Percentiles rank a stretch among this genome's conserved stretches.
Conservation (phyloP, 2,888 invertebrate genomes). For the Alloplasta piceator region DNA sequence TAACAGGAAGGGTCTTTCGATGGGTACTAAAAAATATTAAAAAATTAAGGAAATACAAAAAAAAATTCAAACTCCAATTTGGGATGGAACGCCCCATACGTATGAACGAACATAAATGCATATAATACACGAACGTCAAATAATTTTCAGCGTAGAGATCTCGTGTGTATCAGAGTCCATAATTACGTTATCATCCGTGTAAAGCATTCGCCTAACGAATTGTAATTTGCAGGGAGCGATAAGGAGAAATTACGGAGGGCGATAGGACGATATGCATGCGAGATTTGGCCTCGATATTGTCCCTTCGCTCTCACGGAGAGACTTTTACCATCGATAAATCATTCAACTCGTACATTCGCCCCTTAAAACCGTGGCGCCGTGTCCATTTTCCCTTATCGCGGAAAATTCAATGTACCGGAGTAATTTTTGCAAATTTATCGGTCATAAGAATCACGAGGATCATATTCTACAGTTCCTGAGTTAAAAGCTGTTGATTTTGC, state of each 20-base stretch:
- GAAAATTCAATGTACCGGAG: slow-evolving; percentile 20
- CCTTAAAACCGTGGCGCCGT: slow-evolving; percentile 12
- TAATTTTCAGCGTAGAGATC: slow-evolving; percentile 44
- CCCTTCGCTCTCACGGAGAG: slow-evolving; percentile 14
- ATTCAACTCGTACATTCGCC: slow-evolving; percentile 43
- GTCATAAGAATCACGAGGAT: too few species aligned
- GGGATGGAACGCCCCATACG: too few species aligned
- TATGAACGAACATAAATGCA: not conserved
- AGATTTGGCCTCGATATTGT: slow-evolving; percentile 55
- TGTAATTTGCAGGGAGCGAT: slow-evolving; percentile 74
- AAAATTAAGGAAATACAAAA: too few species aligned
- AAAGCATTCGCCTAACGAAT: slow-evolving; percentile 78
- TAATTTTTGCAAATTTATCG: slow-evolving; percentile 32
- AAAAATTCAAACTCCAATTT: too few species aligned
- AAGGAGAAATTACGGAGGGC: slow-evolving; percentile 71
- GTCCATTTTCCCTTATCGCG: slow-evolving; percentile 24
- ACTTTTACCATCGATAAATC: slow-evolving; percentile 39
- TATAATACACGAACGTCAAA: slow-evolving; percentile 19
- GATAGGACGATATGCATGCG: slow-evolving; percentile 62
- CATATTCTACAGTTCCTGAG: too few species aligned
- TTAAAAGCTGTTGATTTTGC: too few species aligned
- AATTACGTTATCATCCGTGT: slow-evolving; percentile 77
- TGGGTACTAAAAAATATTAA: too few species aligned
- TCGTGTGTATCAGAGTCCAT: slow-evolving; percentile 68
- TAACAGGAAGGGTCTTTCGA: too few species aligned